Base-by-base conservation (phyloP, 2,888 invertebrate species). In the Hypercompe scribonia region DNA sequence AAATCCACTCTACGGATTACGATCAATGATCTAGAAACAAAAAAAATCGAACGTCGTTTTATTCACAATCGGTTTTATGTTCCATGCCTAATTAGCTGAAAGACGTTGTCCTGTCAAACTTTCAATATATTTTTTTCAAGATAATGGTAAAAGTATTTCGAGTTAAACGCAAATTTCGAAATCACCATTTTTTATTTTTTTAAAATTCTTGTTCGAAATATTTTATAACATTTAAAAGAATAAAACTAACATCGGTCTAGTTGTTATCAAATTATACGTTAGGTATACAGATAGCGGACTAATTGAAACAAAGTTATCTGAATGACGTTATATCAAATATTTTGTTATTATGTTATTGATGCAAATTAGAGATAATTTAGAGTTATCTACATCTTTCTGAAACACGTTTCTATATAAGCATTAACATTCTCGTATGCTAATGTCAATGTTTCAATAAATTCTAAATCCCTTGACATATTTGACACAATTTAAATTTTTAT, bases 401-500 rank as follows among this genome's bases (percentile, higher is more conserved):
- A 61, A 46, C 21, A 61, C 64, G 31, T 78, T 72, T 82, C 65
- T 31, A 61, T 61, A 31, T 75, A 79, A 78, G 68, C 73, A 80
- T 75, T 73, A 71, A 76, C 65, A 82, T 75, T 73, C 71, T 76
- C 68, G 58, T 73, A 83, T 76, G 75, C 75, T 69, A 70, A 78
- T 78, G 61, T 58, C 76, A 83, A 83, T 83, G 67, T 70, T 65
- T 50, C 70, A 72, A 83, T 83, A 82, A 84, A 83, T 79, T 75
- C 54, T 33, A 76, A 77, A 77, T 50, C 67, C 68, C 65, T 74
- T 74, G 78, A 74, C 63, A 68, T 73, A 81, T 81, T 84, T 77
- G 78, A 84, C 81, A 79, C 77, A 77, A 72, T 82, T 84, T 78
- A 73, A 75, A 76, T 76, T 83, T 75, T 76, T 78, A 71, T 72